Evolutionary conservation across 2,113 vertebrate genomes (phyloP), one percentile per base, ranked within the genome.

Genomic region (Scortum barcoo): DNA sequence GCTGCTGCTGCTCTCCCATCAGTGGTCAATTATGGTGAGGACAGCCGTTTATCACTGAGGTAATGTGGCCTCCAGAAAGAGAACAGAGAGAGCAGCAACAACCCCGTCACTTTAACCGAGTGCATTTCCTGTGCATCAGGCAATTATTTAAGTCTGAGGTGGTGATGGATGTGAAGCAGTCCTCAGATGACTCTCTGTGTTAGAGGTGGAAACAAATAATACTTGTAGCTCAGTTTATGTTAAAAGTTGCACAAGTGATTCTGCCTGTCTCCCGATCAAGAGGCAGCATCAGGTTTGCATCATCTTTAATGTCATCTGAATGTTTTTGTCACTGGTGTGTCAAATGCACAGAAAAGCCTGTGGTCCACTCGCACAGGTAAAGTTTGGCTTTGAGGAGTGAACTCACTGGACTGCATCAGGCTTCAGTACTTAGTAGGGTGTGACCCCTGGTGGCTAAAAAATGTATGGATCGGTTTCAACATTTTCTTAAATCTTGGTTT

Each of bases 391-490:
- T 81, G 53, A 60, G 14, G 24, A 22, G 22, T 62, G 81, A 79
- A 78, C 83, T 57, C 36, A 3, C 42, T 78, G 46, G 87, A 77
- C 84, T 61, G 13, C 0, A 17, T 4, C 4, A 69, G 17, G 7
- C 17, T 24, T 73, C 75, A 85, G 24, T 4, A 11, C 42, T 82
- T 44, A 72, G 78, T 58, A 1, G 72, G 53, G 76, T 76, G 70
- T 70, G 88, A 88, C 91, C 84, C 73, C 91, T 92, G 76, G 75
- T 90, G 90, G 92, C 72, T 28, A 44, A 51, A 78, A 19, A 80
- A 12, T 46, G n/a, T 2, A 38, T 1, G 8, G 22, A n/a, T 28
- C 33, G 33, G 33, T 36, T 36, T 44, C 13, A 20, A 36, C 38
- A 48, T 40, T 61, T 44, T 68, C 51, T 62, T 42, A 33, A 53